Evolutionary conservation across 2,797 vertebrate genomes (phyloP).

Genomic region (Acanthornis magna): DNA sequence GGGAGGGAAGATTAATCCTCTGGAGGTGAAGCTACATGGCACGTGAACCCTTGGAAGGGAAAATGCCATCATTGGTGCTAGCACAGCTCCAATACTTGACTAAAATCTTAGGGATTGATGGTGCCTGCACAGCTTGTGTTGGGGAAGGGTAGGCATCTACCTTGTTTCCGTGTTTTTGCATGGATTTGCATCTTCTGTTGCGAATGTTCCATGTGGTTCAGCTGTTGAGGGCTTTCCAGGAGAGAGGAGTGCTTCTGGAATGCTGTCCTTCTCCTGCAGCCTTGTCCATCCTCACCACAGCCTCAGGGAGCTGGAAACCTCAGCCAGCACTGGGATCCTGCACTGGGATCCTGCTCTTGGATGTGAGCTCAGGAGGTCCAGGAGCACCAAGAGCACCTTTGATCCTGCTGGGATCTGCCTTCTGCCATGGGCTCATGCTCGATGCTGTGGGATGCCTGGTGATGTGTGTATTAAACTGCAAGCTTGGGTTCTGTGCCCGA

Average conservation of each 20-base stretch:
- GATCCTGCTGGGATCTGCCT: neutral
- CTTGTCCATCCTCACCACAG: neutral
- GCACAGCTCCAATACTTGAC: neutral
- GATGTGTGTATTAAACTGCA: neutral
- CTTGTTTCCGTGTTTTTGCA: neutral
- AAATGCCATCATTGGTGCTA: neutral
- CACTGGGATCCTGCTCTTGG: neutral
- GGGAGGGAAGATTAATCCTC: neutral
- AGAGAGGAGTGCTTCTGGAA: neutral
- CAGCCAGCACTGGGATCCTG: neutral
- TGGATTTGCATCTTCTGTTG: neutral
- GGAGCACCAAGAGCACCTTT: neutral
- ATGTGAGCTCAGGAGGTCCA: neutral
- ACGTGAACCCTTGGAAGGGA: neutral
- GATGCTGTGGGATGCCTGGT: neutral
- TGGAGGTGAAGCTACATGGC: neutral
- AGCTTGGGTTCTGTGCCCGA: neutral
- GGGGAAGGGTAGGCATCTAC: neutral
- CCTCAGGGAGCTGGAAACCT: neutral
- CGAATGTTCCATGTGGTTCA: neutral
- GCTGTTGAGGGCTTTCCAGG: neutral
- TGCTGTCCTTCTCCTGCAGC: neutral
- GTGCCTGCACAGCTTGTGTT: neutral
- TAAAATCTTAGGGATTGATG: neutral
- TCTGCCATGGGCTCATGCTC: accelerated